Base-by-base conservation (phyloP, 2,888 invertebrate genomes). In the Brachycybe producta region DNA sequence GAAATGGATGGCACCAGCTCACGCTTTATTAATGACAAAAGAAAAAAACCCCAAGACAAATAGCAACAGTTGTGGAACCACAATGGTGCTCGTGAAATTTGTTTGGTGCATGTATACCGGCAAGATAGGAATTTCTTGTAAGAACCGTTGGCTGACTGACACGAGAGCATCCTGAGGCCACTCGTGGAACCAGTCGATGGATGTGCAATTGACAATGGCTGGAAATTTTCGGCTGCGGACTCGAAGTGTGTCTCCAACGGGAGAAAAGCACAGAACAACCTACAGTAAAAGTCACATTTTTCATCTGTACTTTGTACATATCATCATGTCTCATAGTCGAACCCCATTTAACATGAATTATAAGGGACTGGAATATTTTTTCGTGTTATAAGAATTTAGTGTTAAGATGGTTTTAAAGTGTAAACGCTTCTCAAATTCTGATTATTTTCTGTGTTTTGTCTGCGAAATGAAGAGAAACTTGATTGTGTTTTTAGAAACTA, bases 171-270 rank as follows among this genome's bases (percentile, higher is more conserved):
- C 92, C 70, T 92, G 88, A 2, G 95, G 94, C 95, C 95, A 95
- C 67, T 94, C 94, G 64, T 95, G 94, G 70, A 95, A 95, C 94
- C 95, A 95, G 67, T 95, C 91, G 56, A 94, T 91, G 47, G 85
- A 83, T 5, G 94, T 91, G 61, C 90, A 88, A 69, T 91, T 95
- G 57, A 90, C 87, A 55, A 95, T 78, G 7, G 94, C 92, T 1
- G 95, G 95, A 67, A 95, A 95, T 71, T 94, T 94, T 58, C 95
- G 76, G 23, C 91, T 84, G 56, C 94, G 75, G 27, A 94, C 84
- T 61, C 95, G 60, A 15, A 95, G 73, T 1, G 92, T 92, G 13
- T 86, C 86, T 11, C 95, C 95, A 39, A 95, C 94, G 0, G 95
- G 95, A 8, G 94, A 95, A 69, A 95, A 95, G 65, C 94, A 95